These are phyloP conservation scores for Pantherophis alleghaniensis DNA, from an alignment of 2,797 vertebrate species.

Conservation along the genomic window DNA sequence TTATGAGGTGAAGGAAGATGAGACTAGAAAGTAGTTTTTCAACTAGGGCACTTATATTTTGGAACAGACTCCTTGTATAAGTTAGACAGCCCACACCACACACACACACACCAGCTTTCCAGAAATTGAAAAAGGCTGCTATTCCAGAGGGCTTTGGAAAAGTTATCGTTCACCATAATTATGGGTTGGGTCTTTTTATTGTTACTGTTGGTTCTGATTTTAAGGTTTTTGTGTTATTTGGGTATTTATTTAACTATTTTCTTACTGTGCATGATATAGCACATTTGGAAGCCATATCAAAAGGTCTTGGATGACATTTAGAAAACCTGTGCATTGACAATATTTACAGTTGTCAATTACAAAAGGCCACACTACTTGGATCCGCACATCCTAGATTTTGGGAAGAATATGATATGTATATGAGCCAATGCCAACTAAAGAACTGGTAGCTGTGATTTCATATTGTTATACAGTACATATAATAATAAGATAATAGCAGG, in stretches of 20 bases:
- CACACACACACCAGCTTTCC: not conserved
- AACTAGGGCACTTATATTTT: not conserved
- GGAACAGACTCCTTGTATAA: not conserved
- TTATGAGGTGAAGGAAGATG: not conserved
- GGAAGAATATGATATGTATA: not conserved
- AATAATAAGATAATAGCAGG: no score
- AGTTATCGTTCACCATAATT: not conserved
- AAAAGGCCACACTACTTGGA: not conserved
- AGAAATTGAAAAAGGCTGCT: not conserved
- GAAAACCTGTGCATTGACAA: no score
- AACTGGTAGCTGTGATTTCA: no score
- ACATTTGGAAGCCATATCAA: not conserved
- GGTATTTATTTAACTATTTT: not conserved
- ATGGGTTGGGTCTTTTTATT: not conserved
- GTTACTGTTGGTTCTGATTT: not conserved
- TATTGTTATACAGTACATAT: not conserved
- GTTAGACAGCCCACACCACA: not conserved
- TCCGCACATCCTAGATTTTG: not conserved
- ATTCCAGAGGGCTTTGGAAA: not conserved
- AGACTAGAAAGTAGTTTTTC: not conserved
- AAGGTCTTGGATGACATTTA: no score
- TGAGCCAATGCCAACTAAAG: not conserved
- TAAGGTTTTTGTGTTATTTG: not conserved
- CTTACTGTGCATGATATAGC: not conserved
- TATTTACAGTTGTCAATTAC: not conserved